phyloP scores from a whole-genome alignment of 2,797 vertebrate species.

The Taenioides sp. region DNA sequence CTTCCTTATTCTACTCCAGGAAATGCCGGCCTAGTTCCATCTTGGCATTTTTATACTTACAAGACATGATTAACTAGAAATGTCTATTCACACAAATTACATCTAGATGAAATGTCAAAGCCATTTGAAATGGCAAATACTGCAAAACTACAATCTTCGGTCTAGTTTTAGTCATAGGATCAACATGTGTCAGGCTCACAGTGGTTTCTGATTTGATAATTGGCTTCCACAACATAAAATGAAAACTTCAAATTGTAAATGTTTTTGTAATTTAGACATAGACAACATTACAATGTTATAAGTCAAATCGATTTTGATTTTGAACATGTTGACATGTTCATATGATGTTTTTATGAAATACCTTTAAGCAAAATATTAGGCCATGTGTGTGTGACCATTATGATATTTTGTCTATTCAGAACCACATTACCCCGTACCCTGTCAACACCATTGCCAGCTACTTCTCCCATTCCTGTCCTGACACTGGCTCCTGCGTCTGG shows the following conservation, averaged over 20 bases:
- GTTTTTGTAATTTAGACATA: too few relatives aligned
- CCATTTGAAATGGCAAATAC: not conserved
- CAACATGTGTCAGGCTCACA: not conserved
- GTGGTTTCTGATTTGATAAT: not conserved
- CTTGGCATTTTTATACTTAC: too few relatives aligned
- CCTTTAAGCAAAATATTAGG: too few relatives aligned
- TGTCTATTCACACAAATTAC: not conserved
- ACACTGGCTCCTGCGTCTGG: slow-evolving; percentile 24
- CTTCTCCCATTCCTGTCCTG: slow-evolving; percentile 31
- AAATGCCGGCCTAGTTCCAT: too few relatives aligned
- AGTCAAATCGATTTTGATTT: too few relatives aligned
- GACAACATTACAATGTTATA: too few relatives aligned
- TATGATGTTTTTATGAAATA: too few relatives aligned
- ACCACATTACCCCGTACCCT: slow-evolving; percentile 36
- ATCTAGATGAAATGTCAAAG: not conserved
- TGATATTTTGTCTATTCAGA: slow-evolving; percentile 43
- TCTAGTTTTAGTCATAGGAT: not conserved
- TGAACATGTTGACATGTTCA: too few relatives aligned
- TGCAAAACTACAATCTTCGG: not conserved
- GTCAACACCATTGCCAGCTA: slow-evolving; percentile 15
- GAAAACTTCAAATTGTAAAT: too few relatives aligned
- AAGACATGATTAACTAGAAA: not conserved
- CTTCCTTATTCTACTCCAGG: too few relatives aligned
- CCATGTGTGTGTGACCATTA: not conserved
- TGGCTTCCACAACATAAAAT: too few relatives aligned